Conservation (phyloP, 1,140 invertebrate genomes). For the Amyelois transitella region DNA sequence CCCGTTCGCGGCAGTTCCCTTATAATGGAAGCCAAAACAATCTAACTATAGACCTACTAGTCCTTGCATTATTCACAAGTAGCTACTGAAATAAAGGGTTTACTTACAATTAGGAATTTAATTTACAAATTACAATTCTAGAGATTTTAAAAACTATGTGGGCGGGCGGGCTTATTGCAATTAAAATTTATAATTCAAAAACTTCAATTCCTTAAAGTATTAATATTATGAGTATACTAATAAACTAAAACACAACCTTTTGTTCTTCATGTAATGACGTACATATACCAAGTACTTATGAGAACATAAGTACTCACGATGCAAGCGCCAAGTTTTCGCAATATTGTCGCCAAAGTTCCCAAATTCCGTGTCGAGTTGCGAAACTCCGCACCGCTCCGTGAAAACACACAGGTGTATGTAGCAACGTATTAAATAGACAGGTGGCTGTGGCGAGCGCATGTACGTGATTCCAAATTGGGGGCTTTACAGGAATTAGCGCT, state of each 20-base stretch:
- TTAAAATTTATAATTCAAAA: no score
- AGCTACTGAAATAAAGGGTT: constrained; percentile 4
- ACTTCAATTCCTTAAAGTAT: no score
- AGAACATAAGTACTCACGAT: background rate
- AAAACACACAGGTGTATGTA: constrained; percentile 43
- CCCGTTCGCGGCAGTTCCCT: constrained; percentile 15
- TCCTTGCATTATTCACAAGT: constrained; percentile 9
- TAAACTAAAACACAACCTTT: no score
- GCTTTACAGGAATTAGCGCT: constrained; percentile 45
- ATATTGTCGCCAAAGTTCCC: constrained; percentile 60
- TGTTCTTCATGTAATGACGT: no score
- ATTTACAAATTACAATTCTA: background rate
- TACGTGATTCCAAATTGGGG: constrained; percentile 42
- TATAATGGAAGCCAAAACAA: constrained; percentile 39
- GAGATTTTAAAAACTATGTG: no score
- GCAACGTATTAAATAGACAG: constrained; percentile 1
- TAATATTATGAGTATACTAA: no score
- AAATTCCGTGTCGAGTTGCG: constrained; percentile 66
- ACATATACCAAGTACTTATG: background rate
- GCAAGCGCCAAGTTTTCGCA: constrained; percentile 29
- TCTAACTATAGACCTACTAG: constrained; percentile 32
- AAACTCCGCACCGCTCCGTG: constrained; percentile 44
- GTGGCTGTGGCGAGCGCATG: constrained; percentile 14
- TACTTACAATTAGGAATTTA: background rate
- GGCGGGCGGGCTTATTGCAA: no score